A percentile compares a stretch with the other conserved stretches of the same genome.
Conservation (phyloP, 1,140 invertebrate species). For the Battus philenor region DNA sequence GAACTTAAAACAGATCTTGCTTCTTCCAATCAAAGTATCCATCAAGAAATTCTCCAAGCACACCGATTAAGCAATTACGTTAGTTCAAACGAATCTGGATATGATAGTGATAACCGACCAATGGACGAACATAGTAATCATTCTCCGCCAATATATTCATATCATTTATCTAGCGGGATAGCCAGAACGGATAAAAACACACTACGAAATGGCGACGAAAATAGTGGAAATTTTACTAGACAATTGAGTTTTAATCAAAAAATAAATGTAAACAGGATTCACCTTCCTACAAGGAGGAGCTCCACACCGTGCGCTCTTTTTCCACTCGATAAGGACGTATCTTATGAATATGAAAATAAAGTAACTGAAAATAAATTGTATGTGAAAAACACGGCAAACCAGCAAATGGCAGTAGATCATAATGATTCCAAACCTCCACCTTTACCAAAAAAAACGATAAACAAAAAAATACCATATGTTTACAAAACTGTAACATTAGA, state of each 20-base stretch:
- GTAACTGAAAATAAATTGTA: constrained; percentile 36
- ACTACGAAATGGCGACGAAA: constrained; percentile 34
- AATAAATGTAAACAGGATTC: constrained; percentile 55
- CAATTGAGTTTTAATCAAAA: constrained; percentile 68
- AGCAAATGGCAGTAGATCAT: constrained; percentile 44
- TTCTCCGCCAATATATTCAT: constrained; percentile 65
- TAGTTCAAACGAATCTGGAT: constrained; percentile 89
- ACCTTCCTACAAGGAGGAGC: constrained; percentile 61
- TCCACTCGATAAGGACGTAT: constrained; percentile 48
- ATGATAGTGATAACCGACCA: constrained; percentile 86
- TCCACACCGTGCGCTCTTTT: constrained; percentile 67
- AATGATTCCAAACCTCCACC: constrained; percentile 65
- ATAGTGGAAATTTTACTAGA: constrained; percentile 52
- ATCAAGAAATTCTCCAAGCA: constrained; percentile 62
- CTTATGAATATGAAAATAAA: constrained; percentile 48
- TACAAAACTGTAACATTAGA: constrained; percentile 73
- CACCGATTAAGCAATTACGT: constrained; percentile 82
- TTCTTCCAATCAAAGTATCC: constrained; percentile 68
- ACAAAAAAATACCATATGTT: constrained; percentile 63
- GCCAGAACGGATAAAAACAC: constrained; percentile 28
- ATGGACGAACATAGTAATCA: constrained; percentile 75
- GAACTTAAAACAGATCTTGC: constrained; percentile 62
- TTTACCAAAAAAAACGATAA: constrained; percentile 64
- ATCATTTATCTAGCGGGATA: constrained; percentile 39
- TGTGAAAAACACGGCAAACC: constrained; percentile 31